Conservation (phyloP, 2,797 vertebrate species). For the Lacerta agilis region DNA sequence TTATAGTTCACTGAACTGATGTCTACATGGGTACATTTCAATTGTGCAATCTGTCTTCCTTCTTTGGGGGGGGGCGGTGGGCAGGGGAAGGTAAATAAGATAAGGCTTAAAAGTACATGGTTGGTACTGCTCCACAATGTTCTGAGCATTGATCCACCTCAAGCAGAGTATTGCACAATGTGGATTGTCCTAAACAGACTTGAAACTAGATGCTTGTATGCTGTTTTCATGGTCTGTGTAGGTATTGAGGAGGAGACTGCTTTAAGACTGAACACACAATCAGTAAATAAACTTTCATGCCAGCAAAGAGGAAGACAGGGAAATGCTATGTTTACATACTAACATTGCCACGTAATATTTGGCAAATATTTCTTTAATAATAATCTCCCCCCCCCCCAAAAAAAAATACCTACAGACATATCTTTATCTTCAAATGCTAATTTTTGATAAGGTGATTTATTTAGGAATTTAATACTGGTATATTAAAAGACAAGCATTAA, state of each 20-base stretch:
- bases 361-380: conserved; percentile 3
- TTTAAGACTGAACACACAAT: neutral
- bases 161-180: neutral
- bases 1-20: neutral
- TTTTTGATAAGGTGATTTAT: neutral
- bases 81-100: too few species aligned
- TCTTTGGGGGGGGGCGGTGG: too few species aligned
- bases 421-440: neutral
- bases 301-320: neutral
- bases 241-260: neutral
- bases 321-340: neutral
- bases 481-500: neutral
- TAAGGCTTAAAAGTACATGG: too few species aligned
- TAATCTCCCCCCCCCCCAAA: neutral
- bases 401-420: neutral
- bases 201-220: neutral
- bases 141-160: neutral
- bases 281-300: neutral
- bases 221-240: neutral
- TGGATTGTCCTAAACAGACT: neutral
- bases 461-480: neutral
- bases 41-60: too few species aligned
- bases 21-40: too few species aligned
- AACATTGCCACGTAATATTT: neutral
- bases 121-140: too few species aligned